Evolutionary conservation across 2,113 vertebrate genomes (phyloP), one percentile per base, ranked within the genome.

Genomic region (Hemicordylus capensis): DNA sequence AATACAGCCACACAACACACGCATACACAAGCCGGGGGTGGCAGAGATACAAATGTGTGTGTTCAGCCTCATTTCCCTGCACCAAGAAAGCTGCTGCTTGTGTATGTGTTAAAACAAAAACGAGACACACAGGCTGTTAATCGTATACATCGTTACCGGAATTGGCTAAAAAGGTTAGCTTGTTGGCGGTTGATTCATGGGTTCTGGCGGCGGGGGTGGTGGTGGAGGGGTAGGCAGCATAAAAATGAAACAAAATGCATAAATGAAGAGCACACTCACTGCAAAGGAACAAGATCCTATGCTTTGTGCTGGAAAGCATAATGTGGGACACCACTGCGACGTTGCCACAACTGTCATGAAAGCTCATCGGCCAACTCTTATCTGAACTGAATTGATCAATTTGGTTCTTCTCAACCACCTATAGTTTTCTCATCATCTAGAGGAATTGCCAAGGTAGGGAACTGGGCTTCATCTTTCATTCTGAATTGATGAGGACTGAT

Each of bases 121-220:
- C n/a, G n/a, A n/a, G n/a, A 70, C 12, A 6, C 3, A n/a, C n/a
- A n/a, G n/a, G n/a, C 84, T 76, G 87, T 67, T 95, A 89, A 93
- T 90, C 26, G 0, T 88, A 92, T 76, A 75, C 79, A 88, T 94
- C 88, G 89, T 94, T 88, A 93, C 48, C 3, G 1, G 79, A 86
- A 89, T 80, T 84, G 93, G 89, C 90, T 78, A 48, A 90, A 77
- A 14, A 94, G 81, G 89, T 61, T 91, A 90, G 86, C 89, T 93
- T 22, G 48, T 89, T 89, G 86, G 79, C 0, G 78, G 73, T 67
- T 91, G 94, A 93, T 88, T 89, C 92, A 92, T 74, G 74, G 90
- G n/a, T n/a, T n/a, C n/a, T n/a, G n/a, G n/a, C n/a, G n/a, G n/a
- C n/a, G n/a, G n/a, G n/a, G n/a, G 84, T 54, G 86, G 48, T 84